Percentiles rank a stretch among this genome's conserved stretches.
Evolutionary conservation across 2,113 vertebrate genomes (phyloP).

Genomic region (Corapipo altera): DNA sequence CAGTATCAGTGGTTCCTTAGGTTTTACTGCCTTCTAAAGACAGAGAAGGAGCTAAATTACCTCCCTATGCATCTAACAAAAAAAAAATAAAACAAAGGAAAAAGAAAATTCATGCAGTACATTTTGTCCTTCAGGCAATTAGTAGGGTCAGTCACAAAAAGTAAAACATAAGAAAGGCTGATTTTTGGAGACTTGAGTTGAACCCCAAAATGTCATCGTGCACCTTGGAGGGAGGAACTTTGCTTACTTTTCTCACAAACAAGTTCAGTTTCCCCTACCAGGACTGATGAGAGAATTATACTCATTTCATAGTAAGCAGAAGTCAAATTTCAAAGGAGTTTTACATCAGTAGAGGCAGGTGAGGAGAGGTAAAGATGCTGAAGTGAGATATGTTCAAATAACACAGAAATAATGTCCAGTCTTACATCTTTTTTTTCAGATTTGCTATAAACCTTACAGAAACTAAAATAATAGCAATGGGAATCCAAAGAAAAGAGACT

Average conservation of each 20-base stretch:
- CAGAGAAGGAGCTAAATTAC: slow-evolving; percentile 6
- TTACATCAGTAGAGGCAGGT: not conserved
- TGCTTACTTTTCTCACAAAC: not conserved
- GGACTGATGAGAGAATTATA: not conserved
- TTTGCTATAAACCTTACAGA: not conserved
- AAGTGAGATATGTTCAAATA: not conserved
- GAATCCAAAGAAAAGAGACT: not conserved
- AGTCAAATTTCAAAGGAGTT: not conserved
- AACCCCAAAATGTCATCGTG: not conserved
- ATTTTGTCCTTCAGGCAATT: not conserved
- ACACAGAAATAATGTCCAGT: not conserved
- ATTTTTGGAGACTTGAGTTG: not conserved
- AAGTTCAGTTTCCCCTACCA: not conserved
- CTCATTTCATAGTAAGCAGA: not conserved
- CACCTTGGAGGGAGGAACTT: not conserved
- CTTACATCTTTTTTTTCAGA: not conserved
- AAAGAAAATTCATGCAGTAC: not conserved
- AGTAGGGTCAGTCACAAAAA: not conserved
- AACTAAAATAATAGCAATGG: not conserved
- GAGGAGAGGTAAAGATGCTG: not conserved
- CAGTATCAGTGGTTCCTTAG: not conserved
- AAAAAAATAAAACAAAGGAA: not conserved
- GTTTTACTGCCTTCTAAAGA: slow-evolving; percentile 4
- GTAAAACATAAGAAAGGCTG: not conserved
- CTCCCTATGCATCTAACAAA: not conserved